Evolutionary conservation across 2,888 invertebrate species (phyloP), one percentile per base, ranked within the genome.

Genomic region (Anthrax anthrax): DNA sequence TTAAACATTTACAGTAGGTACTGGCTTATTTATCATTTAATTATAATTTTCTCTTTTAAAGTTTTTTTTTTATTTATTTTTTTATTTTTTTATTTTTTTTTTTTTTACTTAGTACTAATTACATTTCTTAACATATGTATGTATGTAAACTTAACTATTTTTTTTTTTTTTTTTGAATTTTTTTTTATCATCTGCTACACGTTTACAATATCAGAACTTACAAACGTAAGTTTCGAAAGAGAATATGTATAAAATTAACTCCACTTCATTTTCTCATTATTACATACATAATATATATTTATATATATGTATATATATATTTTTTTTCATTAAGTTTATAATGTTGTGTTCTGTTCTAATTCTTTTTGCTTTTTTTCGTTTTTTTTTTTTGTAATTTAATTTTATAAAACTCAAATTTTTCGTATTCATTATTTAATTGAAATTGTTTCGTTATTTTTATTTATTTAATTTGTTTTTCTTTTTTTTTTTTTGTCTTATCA

Each of bases 61-160:
- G 1, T 32, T 5, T 5, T 32, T 9, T 32, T 32, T 12, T 32
- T 5, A 32, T 12, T 32, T 32, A 10, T 29, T 3, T 29, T 12
- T 4, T 32, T 32, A 32, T 12, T 32, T 12, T 32, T 29, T 23
- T 39, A 29, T 45, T 18, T 42, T 47, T 50, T 40, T 34, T 47
- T 43, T 47, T 46, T 49, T 47, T 29, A 39, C 38, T 39, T 44
- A 37, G 19, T 37, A 16, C 39, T 54, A 58, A 46, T 57, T 54
- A 55, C 49, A 51, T 58, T 57, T 55, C 55, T 53, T 56, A 53
- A 47, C 41, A 46, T 44, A 44, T 49, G 46, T 51, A 47, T 42
- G 45, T 44, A 44, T 49, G 46, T 51, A 52, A 48, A 46, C 49
- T 53, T 51, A 44, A 47, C 50, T 51, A 50, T 47, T 50, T 54